These are phyloP conservation scores for Alsophila aescularia DNA, from an alignment of 2,888 invertebrate genomes.

Conservation along the genomic window DNA sequence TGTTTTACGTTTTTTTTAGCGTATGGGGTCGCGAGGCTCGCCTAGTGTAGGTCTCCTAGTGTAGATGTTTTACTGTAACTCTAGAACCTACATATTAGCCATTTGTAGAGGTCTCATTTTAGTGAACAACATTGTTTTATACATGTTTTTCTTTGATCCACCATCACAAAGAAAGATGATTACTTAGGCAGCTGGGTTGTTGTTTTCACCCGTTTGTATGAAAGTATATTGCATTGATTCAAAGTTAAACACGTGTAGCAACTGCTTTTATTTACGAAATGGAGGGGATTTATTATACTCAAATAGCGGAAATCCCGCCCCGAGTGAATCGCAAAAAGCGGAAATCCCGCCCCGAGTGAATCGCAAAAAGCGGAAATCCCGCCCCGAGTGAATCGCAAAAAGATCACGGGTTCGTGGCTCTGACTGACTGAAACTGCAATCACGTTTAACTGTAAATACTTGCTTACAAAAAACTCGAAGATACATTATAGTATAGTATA, in stretches of 20 bases:
- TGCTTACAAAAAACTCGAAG: constrained; percentile 3
- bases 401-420: background rate
- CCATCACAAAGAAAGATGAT: constrained; percentile 54
- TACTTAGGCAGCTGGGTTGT: constrained; percentile 47
- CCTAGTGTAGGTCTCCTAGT: constrained; percentile 64
- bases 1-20: constrained; percentile 67
- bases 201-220: constrained; percentile 12
- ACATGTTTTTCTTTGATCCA: constrained; percentile 52
- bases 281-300: background rate
- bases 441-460: constrained; percentile 1
- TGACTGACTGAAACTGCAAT: constrained; percentile 7
- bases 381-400: background rate
- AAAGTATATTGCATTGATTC: constrained; percentile 5
- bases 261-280: background rate
- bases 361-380: background rate
- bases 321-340: background rate
- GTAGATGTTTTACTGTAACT: constrained; percentile 62
- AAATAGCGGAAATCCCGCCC: background rate
- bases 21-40: constrained; percentile 58
- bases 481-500: background rate
- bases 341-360: background rate
- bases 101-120: constrained; percentile 67
- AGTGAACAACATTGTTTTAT: constrained; percentile 3
- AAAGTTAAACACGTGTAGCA: background rate
- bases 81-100: constrained; percentile 64